Evolutionary conservation across 2,888 invertebrate species (phyloP).

Genomic region (Sphecodes monilicornis): DNA sequence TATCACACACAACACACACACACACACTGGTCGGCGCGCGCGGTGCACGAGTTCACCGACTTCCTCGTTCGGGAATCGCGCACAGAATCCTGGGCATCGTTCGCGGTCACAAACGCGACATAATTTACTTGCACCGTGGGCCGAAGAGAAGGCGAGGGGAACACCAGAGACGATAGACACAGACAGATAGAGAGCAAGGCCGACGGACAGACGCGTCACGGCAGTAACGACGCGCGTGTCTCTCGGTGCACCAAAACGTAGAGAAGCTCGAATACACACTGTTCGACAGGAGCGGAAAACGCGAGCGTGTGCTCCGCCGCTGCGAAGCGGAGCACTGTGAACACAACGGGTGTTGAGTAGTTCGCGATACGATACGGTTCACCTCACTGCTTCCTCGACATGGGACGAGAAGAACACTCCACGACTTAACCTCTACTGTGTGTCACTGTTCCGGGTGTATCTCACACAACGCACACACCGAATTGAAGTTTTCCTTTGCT

Average conservation of each 20-base stretch:
- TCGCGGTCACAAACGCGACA: constrained; percentile 51
- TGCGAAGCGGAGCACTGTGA: constrained; percentile 33
- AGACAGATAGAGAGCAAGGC: constrained; percentile 33
- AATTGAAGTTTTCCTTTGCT: background rate
- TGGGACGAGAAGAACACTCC: constrained; percentile 14
- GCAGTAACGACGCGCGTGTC: constrained; percentile 30
- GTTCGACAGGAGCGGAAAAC: constrained; percentile 32
- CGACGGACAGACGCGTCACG: constrained; percentile 36
- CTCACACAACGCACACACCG: background rate
- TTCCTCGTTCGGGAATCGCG: constrained; percentile 41
- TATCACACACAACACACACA: constrained; percentile 36
- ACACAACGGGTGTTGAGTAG: constrained; percentile 17
- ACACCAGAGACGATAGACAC: background rate
- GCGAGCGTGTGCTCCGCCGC: constrained; percentile 33
- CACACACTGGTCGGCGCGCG: background rate
- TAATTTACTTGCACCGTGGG: constrained; percentile 24
- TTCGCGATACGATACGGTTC: constrained; percentile 29
- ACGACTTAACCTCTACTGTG: background rate
- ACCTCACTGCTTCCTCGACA: constrained; percentile 24
- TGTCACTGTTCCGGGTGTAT: background rate
- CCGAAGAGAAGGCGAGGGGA: background rate
- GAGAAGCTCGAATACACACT: constrained; percentile 3
- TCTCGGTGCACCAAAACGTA: constrained; percentile 42
- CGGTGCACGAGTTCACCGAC: constrained; percentile 48
- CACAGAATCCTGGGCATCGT: constrained; percentile 44